phyloP scores from a whole-genome alignment of 2,797 vertebrate genomes.

The Alectoris magna region DNA sequence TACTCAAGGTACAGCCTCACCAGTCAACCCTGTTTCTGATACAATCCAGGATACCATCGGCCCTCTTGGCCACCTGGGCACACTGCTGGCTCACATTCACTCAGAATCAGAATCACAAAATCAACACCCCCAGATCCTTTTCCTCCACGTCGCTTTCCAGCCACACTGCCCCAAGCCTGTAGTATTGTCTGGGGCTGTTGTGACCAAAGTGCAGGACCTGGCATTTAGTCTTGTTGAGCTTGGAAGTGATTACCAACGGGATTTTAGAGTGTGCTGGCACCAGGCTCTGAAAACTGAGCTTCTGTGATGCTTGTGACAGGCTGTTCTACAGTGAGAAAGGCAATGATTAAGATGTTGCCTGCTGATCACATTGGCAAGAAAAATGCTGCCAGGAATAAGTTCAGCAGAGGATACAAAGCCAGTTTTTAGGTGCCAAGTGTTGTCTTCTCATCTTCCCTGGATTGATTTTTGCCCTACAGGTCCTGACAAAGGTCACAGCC shows the following conservation, averaged over 20 bases:
- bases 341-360: background rate
- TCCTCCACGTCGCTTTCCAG: too few species aligned
- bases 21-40: too few species aligned
- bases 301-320: accelerated
- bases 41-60: too few species aligned
- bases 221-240: too few species aligned
- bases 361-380: background rate
- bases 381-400: background rate
- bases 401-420: background rate
- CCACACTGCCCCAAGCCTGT: too few species aligned
- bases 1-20: too few species aligned
- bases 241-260: background rate
- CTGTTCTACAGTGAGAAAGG: accelerated
- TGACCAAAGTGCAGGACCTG: too few species aligned
- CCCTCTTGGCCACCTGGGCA: too few species aligned
- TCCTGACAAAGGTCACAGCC: background rate
- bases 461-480: background rate
- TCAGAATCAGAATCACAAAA: too few species aligned
- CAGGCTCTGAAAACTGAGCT: background rate
- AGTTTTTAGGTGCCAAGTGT: background rate
- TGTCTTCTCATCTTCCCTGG: background rate
- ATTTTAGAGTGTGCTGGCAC: background rate
- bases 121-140: too few species aligned
- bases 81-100: too few species aligned
- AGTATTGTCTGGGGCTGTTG: too few species aligned